Evolutionary conservation across 2,888 invertebrate genomes (phyloP), one percentile per base, ranked within the genome.

Genomic region (Gymnocheta viridis): DNA sequence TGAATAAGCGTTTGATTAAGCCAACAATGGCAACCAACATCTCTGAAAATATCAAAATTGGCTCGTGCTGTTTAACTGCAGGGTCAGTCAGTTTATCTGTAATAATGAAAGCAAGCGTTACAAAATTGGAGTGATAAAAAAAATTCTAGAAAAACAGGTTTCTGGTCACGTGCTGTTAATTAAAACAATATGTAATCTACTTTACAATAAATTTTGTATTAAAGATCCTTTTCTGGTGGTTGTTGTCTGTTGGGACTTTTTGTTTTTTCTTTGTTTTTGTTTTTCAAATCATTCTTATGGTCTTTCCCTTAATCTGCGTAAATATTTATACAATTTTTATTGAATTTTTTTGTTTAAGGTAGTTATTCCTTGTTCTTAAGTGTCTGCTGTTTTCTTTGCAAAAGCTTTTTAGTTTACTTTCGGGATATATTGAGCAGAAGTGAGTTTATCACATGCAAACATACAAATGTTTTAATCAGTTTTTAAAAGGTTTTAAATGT

Each of bases 121-220:
- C 70, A 73, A 54, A 62, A 73, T 60, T 27, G 49, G 5, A 17
- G 29, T 9, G 9, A 24, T 24, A 32, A 32, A 6, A 32, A 32
- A 32, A 32, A 41, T 41, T n/a, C 14, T 41, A 4, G 14, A 41
- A 17, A 58, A 86, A 86, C 85, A 86, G 84, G 85, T 85, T 86
- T 82, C 9, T 32, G 67, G 82, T 82, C 86, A 86, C 86, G 86
- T 85, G 86, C 84, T 70, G 58, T 24, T 73, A 80, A 85, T 86
- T 85, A 84, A 86, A 85, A 82, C 66, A 64, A 78, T 70, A n/a
- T n/a, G n/a, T n/a, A n/a, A n/a, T n/a, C n/a, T n/a, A 76, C 29
- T 4, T 24, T 24, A 24, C n/a, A 32, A 66, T 12, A 44, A 41
- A 19, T 44, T 22, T 19, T n/a, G 7, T n/a, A 41, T 54, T 2